phyloP scores from a whole-genome alignment of 2,113 vertebrate genomes.

The Zosterops japonicus region DNA sequence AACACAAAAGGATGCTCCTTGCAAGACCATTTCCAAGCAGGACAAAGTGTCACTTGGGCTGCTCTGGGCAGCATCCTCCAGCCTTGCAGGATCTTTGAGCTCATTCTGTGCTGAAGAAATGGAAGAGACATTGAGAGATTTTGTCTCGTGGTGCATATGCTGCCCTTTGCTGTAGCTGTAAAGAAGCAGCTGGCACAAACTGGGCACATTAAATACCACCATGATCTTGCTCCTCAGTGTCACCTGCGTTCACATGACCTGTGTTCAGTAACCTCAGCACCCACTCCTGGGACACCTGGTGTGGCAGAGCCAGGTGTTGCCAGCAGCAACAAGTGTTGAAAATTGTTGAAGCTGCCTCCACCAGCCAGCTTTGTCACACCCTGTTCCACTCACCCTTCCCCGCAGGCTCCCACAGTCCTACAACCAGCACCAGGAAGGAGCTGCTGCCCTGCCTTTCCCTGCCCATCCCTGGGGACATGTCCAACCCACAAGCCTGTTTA shows the following conservation, averaged over 20 bases:
- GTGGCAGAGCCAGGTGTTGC: neutral
- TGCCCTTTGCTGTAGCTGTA: neutral
- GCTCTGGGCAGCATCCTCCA: neutral
- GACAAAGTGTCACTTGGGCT: neutral
- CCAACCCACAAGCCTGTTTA: neutral
- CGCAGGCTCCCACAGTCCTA: neutral
- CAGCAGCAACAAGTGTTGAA: neutral
- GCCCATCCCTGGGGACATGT: neutral
- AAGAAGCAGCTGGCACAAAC: neutral
- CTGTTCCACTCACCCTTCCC: neutral
- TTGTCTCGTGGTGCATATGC: neutral
- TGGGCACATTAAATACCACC: neutral
- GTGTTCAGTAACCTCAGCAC: neutral
- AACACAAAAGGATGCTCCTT: neutral
- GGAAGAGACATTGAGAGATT: neutral
- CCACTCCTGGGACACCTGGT: neutral
- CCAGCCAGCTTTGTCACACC: fast-evolving
- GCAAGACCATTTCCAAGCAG: neutral
- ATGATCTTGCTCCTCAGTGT: neutral
- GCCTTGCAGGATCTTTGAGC: fast-evolving
- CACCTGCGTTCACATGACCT: neutral
- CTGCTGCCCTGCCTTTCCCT: neutral
- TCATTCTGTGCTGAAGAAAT: neutral
- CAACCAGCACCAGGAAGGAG: neutral
- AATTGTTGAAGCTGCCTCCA: neutral